Evolutionary conservation across 2,797 vertebrate genomes (phyloP), one percentile per base, ranked within the genome.

Genomic region (Poeciliopsis paucimaculata): DNA sequence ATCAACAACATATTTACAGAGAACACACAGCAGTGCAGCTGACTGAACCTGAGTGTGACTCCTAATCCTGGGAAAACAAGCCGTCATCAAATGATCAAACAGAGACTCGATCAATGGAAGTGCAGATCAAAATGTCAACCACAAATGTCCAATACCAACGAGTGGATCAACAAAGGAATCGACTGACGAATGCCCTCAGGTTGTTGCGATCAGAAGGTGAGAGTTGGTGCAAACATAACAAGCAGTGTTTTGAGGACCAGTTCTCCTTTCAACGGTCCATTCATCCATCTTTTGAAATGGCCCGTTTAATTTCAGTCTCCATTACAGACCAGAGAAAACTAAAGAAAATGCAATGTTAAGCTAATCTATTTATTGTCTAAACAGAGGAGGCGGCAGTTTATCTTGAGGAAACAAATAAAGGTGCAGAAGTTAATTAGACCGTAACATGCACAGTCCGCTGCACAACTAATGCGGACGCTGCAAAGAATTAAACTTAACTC

Each of bases 41-140:
- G 26, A 57, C 45, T 28, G 77, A 75, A 78, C 78, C 75, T 62
- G 78, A 49, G 73, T 64, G 34, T 68, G 66, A 87, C 83, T 80
- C 43, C 78, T 83, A 81, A 87, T 87, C 84, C 86, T 90, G 89
- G 84, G 83, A 90, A 90, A 88, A 80, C 88, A 90, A 86, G 83
- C 88, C 76, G 81, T 78, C 78, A 81, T 87, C 88, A 88, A 70
- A 89, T 93, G 93, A 92, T 91, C 92, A 93, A 93, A 93, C 77
- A 82, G 53, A 75, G 57, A 47, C 71, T 5, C 46, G 86, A 90
- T 93, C 93, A 34, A 93, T 92, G 77, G 53, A 31, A 82, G 80
- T 51, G 18, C 77, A 88, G 88, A 92, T 86, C 90, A 89, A 79
- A 90, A 60, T 81, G 89, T 90, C 92, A 89, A 85, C 92, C 86